Evolutionary conservation across 1,140 invertebrate species (phyloP), one percentile per base, ranked within the genome.

Genomic region (Globodera ellingtonae): DNA sequence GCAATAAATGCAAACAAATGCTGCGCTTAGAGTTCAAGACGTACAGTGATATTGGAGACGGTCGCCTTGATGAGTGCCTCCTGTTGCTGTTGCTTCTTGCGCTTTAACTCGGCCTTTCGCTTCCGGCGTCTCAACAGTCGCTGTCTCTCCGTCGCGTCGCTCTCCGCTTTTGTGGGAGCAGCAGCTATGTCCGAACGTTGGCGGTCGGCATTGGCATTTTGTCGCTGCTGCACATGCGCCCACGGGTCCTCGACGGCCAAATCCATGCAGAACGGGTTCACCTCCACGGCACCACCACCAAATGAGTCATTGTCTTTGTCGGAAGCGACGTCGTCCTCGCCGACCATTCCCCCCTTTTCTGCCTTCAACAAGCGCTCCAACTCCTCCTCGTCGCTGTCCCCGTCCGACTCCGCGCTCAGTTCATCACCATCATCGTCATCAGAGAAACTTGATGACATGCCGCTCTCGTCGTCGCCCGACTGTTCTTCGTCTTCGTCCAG

Each of bases 261-360:
- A 73, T 89, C 87, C 56, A 79, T 71, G 48, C 67, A 75, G 59
- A 89, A 89, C 15, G 88, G 86, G 77, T 89, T 87, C 52, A 89
- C 81, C 65, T 89, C 87, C n/a, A 0, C 48, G 59, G 6, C 48
- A 21, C 7, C 56, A 21, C 7, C 56, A 18, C 18, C 56, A 62
- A 62, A 62, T 21, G 66, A n/a, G 50, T 21, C 35, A 21, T 75
- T 75, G 52, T 78, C 48, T 46, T 44, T 47, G 48, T 21, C 67
- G 52, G 85, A 77, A 3, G 81, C 52, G 4, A 24, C 18, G n/a
- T 67, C 80, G 7, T 84, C 85, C 46, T 72, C 65, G 18, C 44
- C 72, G 18, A 62, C 82, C 50, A 6, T 21, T 8, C 13, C 69
- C 50, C 71, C 72, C 59, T 72, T 66, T 35, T 18, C 47, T 8